Percentiles rank a stretch among this genome's conserved stretches.
phyloP scores from a whole-genome alignment of 2,888 invertebrate genomes.

The Zaprionus bogoriensis region DNA sequence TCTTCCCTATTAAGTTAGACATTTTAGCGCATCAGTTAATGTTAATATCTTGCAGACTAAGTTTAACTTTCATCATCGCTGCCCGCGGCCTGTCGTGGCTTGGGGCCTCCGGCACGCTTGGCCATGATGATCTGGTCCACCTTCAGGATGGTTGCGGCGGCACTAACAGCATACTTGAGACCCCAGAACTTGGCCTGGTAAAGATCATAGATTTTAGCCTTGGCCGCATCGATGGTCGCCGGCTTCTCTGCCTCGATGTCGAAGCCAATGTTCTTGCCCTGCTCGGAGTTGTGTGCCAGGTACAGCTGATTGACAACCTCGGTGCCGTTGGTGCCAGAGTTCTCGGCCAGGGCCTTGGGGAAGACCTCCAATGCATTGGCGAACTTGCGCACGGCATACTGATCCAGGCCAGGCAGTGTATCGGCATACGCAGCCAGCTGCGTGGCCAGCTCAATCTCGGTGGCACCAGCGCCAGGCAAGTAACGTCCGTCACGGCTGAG shows the following conservation, averaged over 20 bases:
- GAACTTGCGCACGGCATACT: conserved; percentile 98
- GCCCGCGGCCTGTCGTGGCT: conserved; percentile 87
- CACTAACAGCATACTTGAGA: conserved; percentile 96
- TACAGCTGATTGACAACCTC: conserved; percentile 94
- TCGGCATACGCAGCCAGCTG: conserved; percentile 94
- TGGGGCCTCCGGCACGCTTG: conserved; percentile 97
- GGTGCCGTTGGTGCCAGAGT: conserved; percentile 94
- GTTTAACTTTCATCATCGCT: conserved; percentile 89
- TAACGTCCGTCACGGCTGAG: conserved; percentile 89
- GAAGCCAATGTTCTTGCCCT: conserved; percentile 91
- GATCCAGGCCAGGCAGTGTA: conserved; percentile 96
- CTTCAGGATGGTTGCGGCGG: conserved; percentile 95
- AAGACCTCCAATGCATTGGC: conserved; percentile 94
- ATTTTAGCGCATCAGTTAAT: conserved; percentile 24
- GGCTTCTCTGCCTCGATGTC: conserved; percentile 92
- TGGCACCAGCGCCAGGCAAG: conserved; percentile 97
- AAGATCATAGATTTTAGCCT: conserved; percentile 91
- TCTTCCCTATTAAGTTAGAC: conserved; percentile 29
- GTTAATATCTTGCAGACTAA: background rate
- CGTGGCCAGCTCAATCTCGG: conserved; percentile 96
- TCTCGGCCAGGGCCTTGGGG: conserved; percentile 96
- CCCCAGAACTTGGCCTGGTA: conserved; percentile 95
- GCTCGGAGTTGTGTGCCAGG: conserved; percentile 92
- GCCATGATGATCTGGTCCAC: conserved; percentile 99
- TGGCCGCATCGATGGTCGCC: conserved; percentile 89